Percentiles rank a stretch among this genome's conserved stretches.
These are phyloP conservation scores for Apistogramma diplotaenia DNA, from an alignment of 2,113 vertebrate genomes.

Conservation along the genomic window DNA sequence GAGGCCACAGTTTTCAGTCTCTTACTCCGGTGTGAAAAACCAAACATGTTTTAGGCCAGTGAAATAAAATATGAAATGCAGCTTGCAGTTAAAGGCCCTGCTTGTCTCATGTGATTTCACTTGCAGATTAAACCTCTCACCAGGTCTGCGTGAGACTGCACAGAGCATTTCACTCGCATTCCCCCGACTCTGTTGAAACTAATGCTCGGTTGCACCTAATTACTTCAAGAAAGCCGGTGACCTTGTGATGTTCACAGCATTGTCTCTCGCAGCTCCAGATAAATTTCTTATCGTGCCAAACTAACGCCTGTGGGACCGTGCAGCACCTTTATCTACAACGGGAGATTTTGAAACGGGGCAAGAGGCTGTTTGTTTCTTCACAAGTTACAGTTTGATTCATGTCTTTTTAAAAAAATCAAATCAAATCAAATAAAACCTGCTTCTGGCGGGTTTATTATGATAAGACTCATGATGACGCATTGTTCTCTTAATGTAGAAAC, in stretches of 20 bases:
- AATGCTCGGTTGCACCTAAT: not conserved
- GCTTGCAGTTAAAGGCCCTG: not conserved
- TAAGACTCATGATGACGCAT: too few species aligned
- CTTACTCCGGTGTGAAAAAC: not conserved
- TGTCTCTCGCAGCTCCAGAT: not conserved
- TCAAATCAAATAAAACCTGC: not conserved
- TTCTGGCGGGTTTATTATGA: too few species aligned
- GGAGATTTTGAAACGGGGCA: not conserved
- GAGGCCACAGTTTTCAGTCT: not conserved
- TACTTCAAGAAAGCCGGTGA: not conserved
- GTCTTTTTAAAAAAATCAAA: not conserved
- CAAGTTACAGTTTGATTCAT: not conserved
- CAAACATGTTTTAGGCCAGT: not conserved
- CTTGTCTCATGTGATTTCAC: not conserved
- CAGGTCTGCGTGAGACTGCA: not conserved
- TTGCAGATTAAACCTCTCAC: not conserved
- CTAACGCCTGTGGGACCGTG: not conserved
- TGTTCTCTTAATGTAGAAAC: not conserved
- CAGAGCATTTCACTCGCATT: not conserved
- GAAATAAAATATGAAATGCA: not conserved
- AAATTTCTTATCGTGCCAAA: not conserved
- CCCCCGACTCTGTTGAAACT: not conserved
- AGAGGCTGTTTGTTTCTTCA: not conserved
- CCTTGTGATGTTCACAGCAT: not conserved
- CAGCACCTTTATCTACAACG: not conserved